A percentile compares a stretch with the other conserved stretches of the same genome.
Conservation (phyloP, 2,888 invertebrate species). For the Nomada goodeniana region DNA sequence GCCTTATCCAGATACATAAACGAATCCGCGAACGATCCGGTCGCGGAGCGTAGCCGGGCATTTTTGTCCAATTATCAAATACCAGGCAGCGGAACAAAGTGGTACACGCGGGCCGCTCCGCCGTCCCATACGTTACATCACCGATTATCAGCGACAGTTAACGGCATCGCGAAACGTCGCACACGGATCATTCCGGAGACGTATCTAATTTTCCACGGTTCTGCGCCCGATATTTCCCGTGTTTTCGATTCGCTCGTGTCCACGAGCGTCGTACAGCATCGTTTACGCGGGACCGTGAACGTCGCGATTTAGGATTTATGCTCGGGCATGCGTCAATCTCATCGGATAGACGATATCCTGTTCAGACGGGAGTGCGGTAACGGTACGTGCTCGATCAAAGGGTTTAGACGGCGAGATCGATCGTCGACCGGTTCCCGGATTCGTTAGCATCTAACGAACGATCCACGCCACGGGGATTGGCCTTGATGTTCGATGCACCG, state of each 20-base stretch:
- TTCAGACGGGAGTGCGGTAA: conserved; percentile 44
- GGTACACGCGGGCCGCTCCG: conserved; percentile 13
- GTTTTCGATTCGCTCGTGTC: conserved; percentile 13
- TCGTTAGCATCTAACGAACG: conserved; percentile 70
- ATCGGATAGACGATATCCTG: conserved; percentile 60
- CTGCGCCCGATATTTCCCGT: conserved; percentile 24
- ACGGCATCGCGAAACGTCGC: conserved; percentile 49
- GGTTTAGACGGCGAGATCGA: conserved; percentile 53
- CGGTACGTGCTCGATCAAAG: conserved; percentile 64
- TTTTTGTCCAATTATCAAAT: conserved; percentile 67
- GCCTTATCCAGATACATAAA: conserved; percentile 19
- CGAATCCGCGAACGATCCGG: not conserved
- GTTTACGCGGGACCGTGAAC: conserved; percentile 7
- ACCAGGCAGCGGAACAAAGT: conserved; percentile 51
- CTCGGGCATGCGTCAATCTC: conserved; percentile 59
- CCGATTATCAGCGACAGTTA: conserved; percentile 62
- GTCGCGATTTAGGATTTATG: conserved; percentile 61
- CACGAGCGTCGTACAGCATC: not conserved
- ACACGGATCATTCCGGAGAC: conserved; percentile 23
- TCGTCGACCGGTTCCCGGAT: conserved; percentile 56
- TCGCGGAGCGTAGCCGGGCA: conserved; percentile 27
- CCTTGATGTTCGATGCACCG: conserved; percentile 31
- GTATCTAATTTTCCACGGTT: conserved; percentile 59
- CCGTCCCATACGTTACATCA: conserved; percentile 52
- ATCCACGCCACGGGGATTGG: conserved; percentile 43